phyloP scores from a whole-genome alignment of 2,113 vertebrate genomes.

The Thunnus maccoyii region DNA sequence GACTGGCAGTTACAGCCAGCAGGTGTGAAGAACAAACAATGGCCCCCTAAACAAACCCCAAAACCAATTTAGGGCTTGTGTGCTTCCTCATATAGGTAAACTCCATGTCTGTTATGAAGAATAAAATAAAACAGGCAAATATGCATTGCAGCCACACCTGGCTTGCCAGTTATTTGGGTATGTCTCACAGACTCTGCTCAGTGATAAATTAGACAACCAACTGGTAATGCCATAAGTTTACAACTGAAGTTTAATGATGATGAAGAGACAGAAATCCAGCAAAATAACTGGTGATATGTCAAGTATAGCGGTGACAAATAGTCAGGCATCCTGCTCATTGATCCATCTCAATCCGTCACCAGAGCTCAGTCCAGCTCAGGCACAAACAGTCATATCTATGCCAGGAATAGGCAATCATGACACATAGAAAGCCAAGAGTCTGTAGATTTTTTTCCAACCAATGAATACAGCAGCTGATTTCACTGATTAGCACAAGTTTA shows the following conservation, averaged over 20 bases:
- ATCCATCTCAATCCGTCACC: constrained; percentile 73
- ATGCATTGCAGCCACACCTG: constrained; percentile 72
- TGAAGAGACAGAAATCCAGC: constrained; percentile 61
- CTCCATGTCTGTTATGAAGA: constrained; percentile 67
- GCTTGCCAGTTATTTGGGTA: constrained; percentile 54
- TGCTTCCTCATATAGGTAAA: constrained; percentile 76
- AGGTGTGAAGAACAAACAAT: constrained; percentile 78
- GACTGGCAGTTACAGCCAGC: constrained; percentile 73
- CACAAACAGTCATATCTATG: constrained; percentile 40
- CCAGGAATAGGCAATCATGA: constrained; percentile 47
- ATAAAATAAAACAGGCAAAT: constrained; percentile 74
- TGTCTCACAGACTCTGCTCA: constrained; percentile 41
- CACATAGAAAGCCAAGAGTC: constrained; percentile 25
- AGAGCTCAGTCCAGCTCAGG: constrained; percentile 51
- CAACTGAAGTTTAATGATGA: constrained; percentile 76
- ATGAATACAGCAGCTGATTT: constrained; percentile 28
- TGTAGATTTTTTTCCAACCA: constrained; percentile 32
- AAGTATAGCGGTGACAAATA: constrained; percentile 66
- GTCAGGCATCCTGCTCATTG: constrained; percentile 65
- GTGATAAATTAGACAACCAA: constrained; percentile 71
- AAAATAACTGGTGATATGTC: constrained; percentile 68
- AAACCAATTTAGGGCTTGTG: constrained; percentile 81
- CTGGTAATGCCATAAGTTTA: constrained; percentile 60
- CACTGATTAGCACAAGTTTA: constrained; percentile 29
- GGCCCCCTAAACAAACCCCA: constrained; percentile 75